Evolutionary conservation across 2,888 invertebrate species (phyloP), one percentile per base, ranked within the genome.

Genomic region (Arge pagana): DNA sequence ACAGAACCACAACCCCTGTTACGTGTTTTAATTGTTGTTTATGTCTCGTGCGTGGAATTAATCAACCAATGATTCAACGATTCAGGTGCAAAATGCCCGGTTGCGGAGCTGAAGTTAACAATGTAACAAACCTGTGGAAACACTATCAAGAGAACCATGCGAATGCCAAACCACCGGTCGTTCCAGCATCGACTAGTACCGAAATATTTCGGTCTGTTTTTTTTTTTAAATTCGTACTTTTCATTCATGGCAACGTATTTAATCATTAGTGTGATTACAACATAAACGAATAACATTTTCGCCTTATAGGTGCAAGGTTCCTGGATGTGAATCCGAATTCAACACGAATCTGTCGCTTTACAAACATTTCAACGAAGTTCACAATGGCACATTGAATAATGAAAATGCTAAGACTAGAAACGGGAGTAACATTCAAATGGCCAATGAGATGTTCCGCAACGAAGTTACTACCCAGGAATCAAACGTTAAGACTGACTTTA

Each of bases 401-500:
- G 53, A 59, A 50, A 74, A 72, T 33, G 53, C 66, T 61, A 75
- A 75, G 75, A 74, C 75, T 75, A 74, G 68, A 58, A 71, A 69
- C 61, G 70, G 69, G 60, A 63, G 66, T 67, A 69, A 68, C 59
- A 65, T 71, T 59, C 63, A 64, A 60, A 72, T 71, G 49, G 62
- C 62, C 40, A 63, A 66, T 54, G 67, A 72, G 50, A 64, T 67
- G 60, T 72, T 70, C 55, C 66, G 65, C 41, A 63, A 69, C 55
- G 69, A 71, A 57, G 60, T 69, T 67, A 65, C 67, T 53, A 52
- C 64, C 65, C 70, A 66, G 50, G 68, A 65, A 64, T 58, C 57
- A 67, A 74, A 72, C 63, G 70, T 72, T 63, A 74, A 75, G 75
- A 75, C 75, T 75, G 75, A 75, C 60, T 72, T 72, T 58, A 71